Evolutionary conservation across 2,888 invertebrate species (phyloP).

Genomic region (Scaptomyza tumidula): DNA sequence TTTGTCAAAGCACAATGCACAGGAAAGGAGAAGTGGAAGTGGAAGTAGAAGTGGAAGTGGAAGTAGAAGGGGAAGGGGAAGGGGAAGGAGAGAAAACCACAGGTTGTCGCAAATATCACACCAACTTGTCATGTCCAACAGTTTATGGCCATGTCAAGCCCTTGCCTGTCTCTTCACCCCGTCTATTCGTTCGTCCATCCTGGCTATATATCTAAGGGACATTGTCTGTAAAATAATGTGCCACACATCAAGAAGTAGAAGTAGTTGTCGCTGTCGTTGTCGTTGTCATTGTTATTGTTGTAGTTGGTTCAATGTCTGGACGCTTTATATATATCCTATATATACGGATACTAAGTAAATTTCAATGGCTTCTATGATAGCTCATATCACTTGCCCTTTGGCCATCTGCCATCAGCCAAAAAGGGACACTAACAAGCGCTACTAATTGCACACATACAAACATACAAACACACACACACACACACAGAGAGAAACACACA

Average conservation of each 20-base stretch:
- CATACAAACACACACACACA: conserved; percentile 28
- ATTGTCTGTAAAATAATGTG: conserved; percentile 56
- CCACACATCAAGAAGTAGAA: conserved; percentile 25
- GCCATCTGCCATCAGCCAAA: conserved; percentile 62
- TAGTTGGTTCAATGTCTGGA: conserved; percentile 13
- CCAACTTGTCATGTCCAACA: conserved; percentile 80
- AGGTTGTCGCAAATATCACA: conserved; percentile 78
- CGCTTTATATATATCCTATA: background rate
- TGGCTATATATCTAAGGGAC: conserved; percentile 3
- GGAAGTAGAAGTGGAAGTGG: no score
- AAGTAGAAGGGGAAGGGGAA: background rate
- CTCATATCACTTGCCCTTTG: conserved; percentile 74
- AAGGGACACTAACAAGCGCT: conserved; percentile 68
- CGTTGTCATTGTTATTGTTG: background rate
- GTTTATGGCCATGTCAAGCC: conserved; percentile 73
- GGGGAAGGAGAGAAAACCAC: conserved; percentile 23
- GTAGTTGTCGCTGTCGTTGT: background rate
- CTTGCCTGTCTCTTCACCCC: conserved; percentile 3
- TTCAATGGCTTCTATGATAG: conserved; percentile 69
- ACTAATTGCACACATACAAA: conserved; percentile 70
- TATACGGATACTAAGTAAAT: conserved; percentile 60
- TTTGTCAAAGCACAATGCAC: conserved; percentile 58
- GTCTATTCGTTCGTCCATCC: conserved; percentile 15
- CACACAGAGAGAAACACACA: conserved; percentile 11
- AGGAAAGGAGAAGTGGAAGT: background rate